A percentile compares a stretch with the other conserved stretches of the same genome.
These are phyloP conservation scores for Conus canariensis DNA, from an alignment of 2,888 invertebrate species.

Conservation along the genomic window DNA sequence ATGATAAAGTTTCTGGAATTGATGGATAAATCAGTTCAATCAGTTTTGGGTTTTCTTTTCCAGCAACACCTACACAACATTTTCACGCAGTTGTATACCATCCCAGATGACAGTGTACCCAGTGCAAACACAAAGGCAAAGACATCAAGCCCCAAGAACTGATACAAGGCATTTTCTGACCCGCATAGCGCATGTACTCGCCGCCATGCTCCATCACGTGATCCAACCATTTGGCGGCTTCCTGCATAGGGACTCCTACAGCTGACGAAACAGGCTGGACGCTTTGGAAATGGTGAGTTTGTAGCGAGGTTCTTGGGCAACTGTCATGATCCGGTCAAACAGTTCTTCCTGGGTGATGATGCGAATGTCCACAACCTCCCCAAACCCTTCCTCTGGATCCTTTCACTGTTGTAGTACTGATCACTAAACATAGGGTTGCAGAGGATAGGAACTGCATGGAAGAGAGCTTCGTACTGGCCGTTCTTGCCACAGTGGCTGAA, in stretches of 20 bases:
- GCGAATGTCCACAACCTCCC: conserved; percentile 21
- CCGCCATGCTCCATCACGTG: conserved; percentile 65
- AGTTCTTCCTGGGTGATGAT: background rate
- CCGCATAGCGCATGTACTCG: conserved; percentile 56
- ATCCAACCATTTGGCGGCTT: conserved; percentile 65
- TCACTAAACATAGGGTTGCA: conserved; percentile 59
- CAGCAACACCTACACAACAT: background rate
- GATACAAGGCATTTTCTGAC: conserved; percentile 59
- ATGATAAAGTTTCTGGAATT: no score
- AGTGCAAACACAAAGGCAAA: conserved; percentile 38
- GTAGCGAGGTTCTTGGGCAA: conserved; percentile 33
- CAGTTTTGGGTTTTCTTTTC: conserved; percentile 1
- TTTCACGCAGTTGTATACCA: background rate
- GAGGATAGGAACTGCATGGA: conserved; percentile 62
- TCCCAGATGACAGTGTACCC: background rate
- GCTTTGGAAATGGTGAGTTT: conserved; percentile 37
- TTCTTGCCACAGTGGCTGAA: conserved; percentile 66
- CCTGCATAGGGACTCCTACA: conserved; percentile 51
- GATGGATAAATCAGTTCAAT: background rate
- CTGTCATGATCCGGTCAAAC: background rate
- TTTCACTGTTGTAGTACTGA: conserved; percentile 42
- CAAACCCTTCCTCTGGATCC: conserved; percentile 21
- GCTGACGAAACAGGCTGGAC: conserved; percentile 35
- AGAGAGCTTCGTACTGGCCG: conserved; percentile 62
- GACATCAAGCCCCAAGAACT: conserved; percentile 59